Conservation (phyloP, 1,140 invertebrate species). For the Neodiprion fabricii region DNA sequence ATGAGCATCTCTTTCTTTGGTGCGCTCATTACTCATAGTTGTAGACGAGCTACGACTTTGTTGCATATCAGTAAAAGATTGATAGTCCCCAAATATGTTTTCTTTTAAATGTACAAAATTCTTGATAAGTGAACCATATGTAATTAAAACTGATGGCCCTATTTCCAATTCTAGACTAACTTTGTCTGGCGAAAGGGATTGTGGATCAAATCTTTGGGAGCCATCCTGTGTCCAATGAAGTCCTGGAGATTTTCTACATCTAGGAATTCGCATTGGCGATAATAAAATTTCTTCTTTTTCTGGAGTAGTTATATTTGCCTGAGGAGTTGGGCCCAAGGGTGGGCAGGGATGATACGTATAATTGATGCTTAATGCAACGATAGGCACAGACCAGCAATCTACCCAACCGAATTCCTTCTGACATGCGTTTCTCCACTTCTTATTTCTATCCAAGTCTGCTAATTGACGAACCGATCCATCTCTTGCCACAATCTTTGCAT, state of each 20-base stretch:
- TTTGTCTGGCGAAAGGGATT: constrained; percentile 81
- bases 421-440: constrained; percentile 90
- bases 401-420: constrained; percentile 87
- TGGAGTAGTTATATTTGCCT: constrained; percentile 90
- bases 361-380: constrained; percentile 87
- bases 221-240: constrained; percentile 72
- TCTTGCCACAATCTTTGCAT: constrained; percentile 83
- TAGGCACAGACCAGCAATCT: constrained; percentile 94
- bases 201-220: constrained; percentile 84
- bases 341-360: constrained; percentile 93
- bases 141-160: constrained; percentile 85
- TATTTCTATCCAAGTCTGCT: constrained; percentile 64
- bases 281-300: constrained; percentile 92
- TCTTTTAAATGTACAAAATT: constrained; percentile 92
- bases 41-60: constrained; percentile 55
- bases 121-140: constrained; percentile 89
- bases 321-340: constrained; percentile 82
- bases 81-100: constrained; percentile 96
- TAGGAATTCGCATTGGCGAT: constrained; percentile 88
- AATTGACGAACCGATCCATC: constrained; percentile 70
- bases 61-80: constrained; percentile 92
- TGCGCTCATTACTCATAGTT: constrained; percentile 43
- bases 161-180: constrained; percentile 92
- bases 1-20: constrained; percentile 60
- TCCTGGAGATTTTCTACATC: constrained; percentile 74